A percentile compares a stretch with the other conserved stretches of the same genome.
phyloP scores from a whole-genome alignment of 2,888 invertebrate genomes.

The Resseliella maxima region DNA sequence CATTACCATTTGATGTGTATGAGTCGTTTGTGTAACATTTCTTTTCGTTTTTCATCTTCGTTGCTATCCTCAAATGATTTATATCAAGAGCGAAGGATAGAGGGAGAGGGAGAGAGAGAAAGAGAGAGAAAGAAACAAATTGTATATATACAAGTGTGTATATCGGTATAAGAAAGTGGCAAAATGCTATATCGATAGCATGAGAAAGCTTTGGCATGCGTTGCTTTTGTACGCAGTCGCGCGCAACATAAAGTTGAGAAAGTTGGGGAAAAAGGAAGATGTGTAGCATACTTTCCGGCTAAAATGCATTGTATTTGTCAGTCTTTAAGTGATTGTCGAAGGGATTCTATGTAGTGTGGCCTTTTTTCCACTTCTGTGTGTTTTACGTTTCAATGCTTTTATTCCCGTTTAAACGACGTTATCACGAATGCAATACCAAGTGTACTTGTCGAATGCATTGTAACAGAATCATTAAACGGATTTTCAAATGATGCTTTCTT shows the following conservation, averaged over 20 bases:
- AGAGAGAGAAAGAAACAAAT: background rate
- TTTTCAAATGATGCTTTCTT: too few species aligned
- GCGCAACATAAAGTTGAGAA: background rate
- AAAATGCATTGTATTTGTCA: constrained; percentile 43
- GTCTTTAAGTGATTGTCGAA: constrained; percentile 45
- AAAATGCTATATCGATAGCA: background rate
- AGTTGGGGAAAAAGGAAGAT: background rate
- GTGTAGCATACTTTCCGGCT: constrained; percentile 53
- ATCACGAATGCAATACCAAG: background rate
- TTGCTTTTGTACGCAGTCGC: constrained; percentile 36
- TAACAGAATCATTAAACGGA: background rate
- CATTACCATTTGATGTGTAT: background rate
- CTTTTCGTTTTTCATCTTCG: background rate
- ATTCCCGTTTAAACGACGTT: background rate
- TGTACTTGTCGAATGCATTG: background rate
- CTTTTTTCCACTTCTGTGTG: background rate
- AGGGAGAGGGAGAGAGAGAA: background rate
- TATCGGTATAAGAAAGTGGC: background rate
- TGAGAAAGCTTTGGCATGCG: background rate
- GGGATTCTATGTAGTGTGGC: constrained; percentile 34
- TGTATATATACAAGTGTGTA: too few species aligned
- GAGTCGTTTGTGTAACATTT: background rate
- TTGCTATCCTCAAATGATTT: background rate
- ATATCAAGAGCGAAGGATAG: background rate
- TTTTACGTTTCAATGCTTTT: background rate